These are phyloP conservation scores for Acrobasis consociella DNA, from an alignment of 2,888 invertebrate species.

Conservation along the genomic window DNA sequence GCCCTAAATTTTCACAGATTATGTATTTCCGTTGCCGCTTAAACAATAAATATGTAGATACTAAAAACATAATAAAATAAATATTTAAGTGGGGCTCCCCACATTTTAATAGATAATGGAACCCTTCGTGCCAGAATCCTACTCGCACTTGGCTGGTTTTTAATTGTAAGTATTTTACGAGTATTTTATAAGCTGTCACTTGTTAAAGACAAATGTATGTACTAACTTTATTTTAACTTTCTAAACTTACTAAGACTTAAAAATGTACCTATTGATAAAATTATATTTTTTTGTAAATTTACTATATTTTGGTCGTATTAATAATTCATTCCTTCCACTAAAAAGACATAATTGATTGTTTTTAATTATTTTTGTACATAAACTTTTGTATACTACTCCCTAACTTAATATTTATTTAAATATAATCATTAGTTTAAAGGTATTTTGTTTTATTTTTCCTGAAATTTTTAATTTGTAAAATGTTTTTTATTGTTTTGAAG, in stretches of 20 bases:
- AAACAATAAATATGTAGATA: no score
- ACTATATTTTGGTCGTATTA: conserved; percentile 33
- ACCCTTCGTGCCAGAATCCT: no score
- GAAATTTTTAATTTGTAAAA: no score
- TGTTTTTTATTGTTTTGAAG: no score
- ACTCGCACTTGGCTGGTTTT: no score
- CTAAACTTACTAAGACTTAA: conserved; percentile 18
- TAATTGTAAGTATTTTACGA: no score
- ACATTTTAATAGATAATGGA: no score
- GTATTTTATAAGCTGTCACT: no score
- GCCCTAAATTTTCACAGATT: no score
- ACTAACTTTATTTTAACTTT: conserved; percentile 21
- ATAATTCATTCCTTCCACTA: conserved; percentile 71
- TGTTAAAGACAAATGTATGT: conserved; percentile 3
- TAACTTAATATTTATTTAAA: conserved; percentile 33
- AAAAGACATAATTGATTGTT: conserved; percentile 59
- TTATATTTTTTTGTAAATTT: conserved; percentile 28
- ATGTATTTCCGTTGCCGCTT: no score
- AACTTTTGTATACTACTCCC: conserved; percentile 32
- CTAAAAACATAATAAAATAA: no score
- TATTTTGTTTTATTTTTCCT: neutral
- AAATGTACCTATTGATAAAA: conserved; percentile 12
- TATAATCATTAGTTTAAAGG: conserved; percentile 36
- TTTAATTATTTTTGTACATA: conserved; percentile 48
- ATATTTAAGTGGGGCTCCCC: no score